Percentiles rank a stretch among this genome's conserved stretches.
Conservation (phyloP, 2,797 vertebrate species). For the Valencia hispanica region DNA sequence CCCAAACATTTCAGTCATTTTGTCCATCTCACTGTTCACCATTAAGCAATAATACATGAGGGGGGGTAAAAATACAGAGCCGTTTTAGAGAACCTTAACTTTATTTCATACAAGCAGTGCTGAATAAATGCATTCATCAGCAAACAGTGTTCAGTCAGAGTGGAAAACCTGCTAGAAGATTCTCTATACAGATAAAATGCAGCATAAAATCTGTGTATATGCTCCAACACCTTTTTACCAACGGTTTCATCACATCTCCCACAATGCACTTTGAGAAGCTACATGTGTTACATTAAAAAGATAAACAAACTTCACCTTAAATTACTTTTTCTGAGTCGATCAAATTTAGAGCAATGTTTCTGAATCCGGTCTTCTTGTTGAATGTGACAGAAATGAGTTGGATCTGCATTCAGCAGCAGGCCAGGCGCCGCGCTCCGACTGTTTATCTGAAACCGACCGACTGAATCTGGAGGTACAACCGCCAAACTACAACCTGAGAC, state of each 20-base stretch:
- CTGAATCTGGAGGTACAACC: not conserved
- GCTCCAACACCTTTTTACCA: not conserved
- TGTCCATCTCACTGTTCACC: too few species aligned
- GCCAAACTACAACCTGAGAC: not conserved
- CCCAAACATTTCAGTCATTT: too few species aligned
- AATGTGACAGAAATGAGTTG: not conserved
- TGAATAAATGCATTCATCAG: constrained; percentile 45
- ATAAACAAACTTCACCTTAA: not conserved
- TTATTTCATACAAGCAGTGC: constrained; percentile 47
- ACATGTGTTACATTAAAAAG: constrained; percentile 31
- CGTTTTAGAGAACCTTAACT: constrained; percentile 25
- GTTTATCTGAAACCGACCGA: not conserved
- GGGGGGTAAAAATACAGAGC: not conserved
- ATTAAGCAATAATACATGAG: not conserved
- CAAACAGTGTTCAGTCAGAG: constrained; percentile 28
- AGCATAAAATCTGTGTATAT: constrained; percentile 23
- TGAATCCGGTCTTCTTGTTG: not conserved
- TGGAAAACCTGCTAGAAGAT: constrained; percentile 31
- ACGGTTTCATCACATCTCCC: not conserved
- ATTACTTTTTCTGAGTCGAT: not conserved
- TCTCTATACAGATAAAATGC: constrained; percentile 42
- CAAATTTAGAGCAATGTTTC: not conserved
- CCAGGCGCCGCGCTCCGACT: not conserved
- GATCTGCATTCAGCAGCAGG: not conserved
- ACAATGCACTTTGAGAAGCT: constrained; percentile 41